Conservation (phyloP, 2,797 vertebrate genomes). For the Buceros bicornis region DNA sequence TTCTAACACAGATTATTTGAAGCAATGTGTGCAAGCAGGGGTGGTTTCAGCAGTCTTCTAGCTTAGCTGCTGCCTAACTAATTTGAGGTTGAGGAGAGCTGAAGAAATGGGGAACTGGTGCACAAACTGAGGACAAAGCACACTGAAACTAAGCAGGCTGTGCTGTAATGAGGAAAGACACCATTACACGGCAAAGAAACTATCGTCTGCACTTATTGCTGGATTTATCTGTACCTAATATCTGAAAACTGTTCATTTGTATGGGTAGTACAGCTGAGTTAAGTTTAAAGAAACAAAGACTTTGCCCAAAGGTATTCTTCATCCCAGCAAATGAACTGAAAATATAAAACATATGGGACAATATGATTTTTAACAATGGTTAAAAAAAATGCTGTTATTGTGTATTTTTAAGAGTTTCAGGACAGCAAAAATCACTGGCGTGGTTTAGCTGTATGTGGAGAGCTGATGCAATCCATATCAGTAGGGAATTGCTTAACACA, state of each 20-base stretch:
- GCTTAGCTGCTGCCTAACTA: neutral
- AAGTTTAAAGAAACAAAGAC: neutral
- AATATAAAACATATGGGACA: neutral
- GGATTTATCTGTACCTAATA: neutral
- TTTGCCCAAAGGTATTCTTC: neutral
- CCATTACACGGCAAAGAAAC: neutral
- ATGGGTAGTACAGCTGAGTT: neutral
- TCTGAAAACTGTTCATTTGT: neutral
- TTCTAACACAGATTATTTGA: neutral
- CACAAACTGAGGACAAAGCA: neutral
- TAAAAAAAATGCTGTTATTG: neutral
- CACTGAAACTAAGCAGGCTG: neutral
- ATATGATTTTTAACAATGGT: neutral
- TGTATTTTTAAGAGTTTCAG: neutral
- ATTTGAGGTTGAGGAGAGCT: neutral
- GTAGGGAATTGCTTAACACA: slow-evolving; percentile 12
- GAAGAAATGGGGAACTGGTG: neutral
- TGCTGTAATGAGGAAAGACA: fast-evolving
- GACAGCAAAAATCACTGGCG: neutral
- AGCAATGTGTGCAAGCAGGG: neutral
- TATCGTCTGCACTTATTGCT: neutral
- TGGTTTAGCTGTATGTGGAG: neutral
- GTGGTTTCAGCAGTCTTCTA: neutral
- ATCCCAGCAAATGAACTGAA: neutral
- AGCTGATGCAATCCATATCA: slow-evolving; percentile 37